These are phyloP conservation scores for Prionailurus viverrinus DNA, from an alignment of 2,113 vertebrate species.

Conservation along the genomic window DNA sequence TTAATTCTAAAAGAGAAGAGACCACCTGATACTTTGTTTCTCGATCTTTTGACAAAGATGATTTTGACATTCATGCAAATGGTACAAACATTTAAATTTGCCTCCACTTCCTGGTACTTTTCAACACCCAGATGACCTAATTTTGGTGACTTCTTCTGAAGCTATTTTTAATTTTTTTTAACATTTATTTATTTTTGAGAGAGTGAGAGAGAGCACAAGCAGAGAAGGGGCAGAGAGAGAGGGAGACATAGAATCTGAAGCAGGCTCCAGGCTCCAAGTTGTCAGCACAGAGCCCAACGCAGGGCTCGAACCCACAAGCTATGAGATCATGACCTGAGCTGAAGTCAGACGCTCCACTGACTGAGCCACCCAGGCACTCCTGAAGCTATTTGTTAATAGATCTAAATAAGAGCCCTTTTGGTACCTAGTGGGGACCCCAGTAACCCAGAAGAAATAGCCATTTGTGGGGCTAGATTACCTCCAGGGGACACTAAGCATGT, in stretches of 20 bases:
- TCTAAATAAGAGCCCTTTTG: neutral
- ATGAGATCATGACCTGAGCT: too few relatives aligned
- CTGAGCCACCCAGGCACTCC: neutral
- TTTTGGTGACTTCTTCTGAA: conserved; percentile 11
- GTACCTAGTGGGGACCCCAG: neutral
- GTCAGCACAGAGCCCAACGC: too few relatives aligned
- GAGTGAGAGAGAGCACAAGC: too few relatives aligned
- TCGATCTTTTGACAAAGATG: neutral
- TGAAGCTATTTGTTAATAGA: neutral
- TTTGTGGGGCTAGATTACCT: neutral
- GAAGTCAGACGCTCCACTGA: too few relatives aligned
- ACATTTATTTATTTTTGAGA: too few relatives aligned
- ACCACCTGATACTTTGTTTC: neutral
- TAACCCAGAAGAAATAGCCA: neutral
- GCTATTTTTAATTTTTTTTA: neutral
- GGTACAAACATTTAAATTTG: neutral
- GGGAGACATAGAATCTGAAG: too few relatives aligned
- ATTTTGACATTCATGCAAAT: conserved; percentile 11
- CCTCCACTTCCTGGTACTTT: neutral
- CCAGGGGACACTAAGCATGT: neutral
- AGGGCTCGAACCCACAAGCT: too few relatives aligned
- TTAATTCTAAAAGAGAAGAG: conserved; percentile 2
- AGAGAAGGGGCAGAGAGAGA: too few relatives aligned
- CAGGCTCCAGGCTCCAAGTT: too few relatives aligned
- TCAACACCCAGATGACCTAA: neutral